Percentiles rank a stretch among this genome's conserved stretches.
Conservation (phyloP, 2,888 invertebrate genomes). For the Clusia tigrina region DNA sequence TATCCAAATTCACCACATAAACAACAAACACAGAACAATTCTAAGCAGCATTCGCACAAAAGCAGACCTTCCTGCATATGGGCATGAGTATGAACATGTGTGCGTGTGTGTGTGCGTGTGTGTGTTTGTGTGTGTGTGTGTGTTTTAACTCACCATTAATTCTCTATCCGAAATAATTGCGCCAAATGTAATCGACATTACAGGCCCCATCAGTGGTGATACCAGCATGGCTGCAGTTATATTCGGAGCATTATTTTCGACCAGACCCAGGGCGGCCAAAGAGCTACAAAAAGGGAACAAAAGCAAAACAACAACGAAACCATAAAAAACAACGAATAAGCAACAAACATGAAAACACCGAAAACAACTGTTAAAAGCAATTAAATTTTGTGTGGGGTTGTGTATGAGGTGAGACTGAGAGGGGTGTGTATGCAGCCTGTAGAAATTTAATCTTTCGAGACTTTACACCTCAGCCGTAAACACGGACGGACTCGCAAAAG, state of each 20-base stretch:
- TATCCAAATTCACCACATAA: background rate
- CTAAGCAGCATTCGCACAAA: background rate
- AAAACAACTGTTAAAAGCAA: conserved; percentile 23
- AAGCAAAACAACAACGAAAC: conserved; percentile 13
- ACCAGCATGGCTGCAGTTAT: conserved; percentile 81
- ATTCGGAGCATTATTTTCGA: conserved; percentile 84
- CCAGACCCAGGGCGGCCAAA: conserved; percentile 81
- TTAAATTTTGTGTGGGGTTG: conserved; percentile 21
- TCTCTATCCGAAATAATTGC: conserved; percentile 78
- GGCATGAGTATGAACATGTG: background rate
- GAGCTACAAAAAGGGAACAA: conserved; percentile 67
- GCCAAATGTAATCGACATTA: conserved; percentile 87
- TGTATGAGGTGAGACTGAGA: background rate
- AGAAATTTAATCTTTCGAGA: too few species aligned
- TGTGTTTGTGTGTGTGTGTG: background rate
- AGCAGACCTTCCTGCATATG: background rate
- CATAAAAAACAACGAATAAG: background rate
- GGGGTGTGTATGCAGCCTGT: too few species aligned
- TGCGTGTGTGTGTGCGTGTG: background rate
- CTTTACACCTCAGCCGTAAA: too few species aligned
- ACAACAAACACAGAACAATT: background rate
- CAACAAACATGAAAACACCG: background rate
- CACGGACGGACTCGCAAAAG: background rate
- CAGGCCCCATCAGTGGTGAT: conserved; percentile 82
- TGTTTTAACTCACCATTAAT: conserved; percentile 65